phyloP scores from a whole-genome alignment of 2,113 vertebrate genomes.

The Mormyrus lacerda region DNA sequence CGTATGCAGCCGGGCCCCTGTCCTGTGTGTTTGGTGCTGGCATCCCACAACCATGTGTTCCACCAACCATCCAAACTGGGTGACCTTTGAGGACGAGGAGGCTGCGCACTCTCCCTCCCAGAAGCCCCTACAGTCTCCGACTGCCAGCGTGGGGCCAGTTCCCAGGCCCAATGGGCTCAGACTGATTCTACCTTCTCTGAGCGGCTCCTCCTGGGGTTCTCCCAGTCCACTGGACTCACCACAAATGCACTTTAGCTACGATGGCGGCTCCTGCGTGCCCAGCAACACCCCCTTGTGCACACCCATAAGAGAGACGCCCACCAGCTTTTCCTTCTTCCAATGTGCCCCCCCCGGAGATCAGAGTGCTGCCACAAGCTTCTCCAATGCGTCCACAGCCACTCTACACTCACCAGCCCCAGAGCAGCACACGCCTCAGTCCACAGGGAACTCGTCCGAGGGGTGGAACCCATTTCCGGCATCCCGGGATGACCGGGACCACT shows the following conservation, averaged over 20 bases:
- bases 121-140: conserved; percentile 52
- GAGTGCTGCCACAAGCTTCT: conserved; percentile 54
- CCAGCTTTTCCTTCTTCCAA: conserved; percentile 52
- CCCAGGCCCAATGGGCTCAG: conserved; percentile 84
- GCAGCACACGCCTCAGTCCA: conserved; percentile 42
- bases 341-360: conserved; percentile 57
- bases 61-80: conserved; percentile 85
- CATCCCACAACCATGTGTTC: conserved; percentile 72
- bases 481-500: conserved; percentile 68
- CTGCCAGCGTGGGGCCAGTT: conserved; percentile 54
- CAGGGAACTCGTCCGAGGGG: conserved; percentile 33
- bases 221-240: conserved; percentile 75
- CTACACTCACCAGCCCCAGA: conserved; percentile 38
- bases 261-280: conserved; percentile 72
- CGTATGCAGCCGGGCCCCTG: neutral
- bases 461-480: conserved; percentile 57
- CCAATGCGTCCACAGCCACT: conserved; percentile 42
- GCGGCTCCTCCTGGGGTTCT: conserved; percentile 64
- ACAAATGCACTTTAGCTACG: conserved; percentile 68
- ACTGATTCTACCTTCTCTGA: conserved; percentile 65
- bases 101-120: conserved; percentile 64
- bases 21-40: neutral
- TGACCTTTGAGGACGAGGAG: conserved; percentile 88
- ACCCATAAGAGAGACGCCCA: conserved; percentile 71
- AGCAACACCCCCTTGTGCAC: conserved; percentile 82